phyloP scores from a whole-genome alignment of 1,140 invertebrate genomes.

The Procambarus virginalis region DNA sequence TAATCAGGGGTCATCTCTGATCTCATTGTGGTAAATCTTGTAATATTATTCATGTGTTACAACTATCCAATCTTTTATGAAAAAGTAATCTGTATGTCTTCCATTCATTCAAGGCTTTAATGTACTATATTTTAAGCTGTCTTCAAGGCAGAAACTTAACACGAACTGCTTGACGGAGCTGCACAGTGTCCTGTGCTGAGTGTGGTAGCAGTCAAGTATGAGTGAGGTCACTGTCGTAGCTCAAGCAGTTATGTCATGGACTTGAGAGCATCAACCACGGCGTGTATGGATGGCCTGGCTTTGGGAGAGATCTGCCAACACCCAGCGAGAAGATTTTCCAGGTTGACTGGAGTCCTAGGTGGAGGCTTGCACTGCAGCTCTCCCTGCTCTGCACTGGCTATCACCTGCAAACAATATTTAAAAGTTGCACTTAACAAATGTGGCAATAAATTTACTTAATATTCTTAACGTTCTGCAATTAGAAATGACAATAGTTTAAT shows the following conservation, averaged over 20 bases:
- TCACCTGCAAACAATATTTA: constrained; percentile 12
- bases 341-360: constrained; percentile 27
- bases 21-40: no score
- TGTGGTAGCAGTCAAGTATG: background rate
- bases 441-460: no score
- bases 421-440: no score
- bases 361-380: constrained; percentile 40
- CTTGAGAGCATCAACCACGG: constrained; percentile 45
- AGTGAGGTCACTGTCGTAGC: no score
- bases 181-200: background rate
- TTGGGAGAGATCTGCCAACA: constrained; percentile 54
- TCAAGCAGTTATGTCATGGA: constrained; percentile 14
- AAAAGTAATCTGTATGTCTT: background rate
- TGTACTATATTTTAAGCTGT: background rate
- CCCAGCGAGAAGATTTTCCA: constrained; percentile 28
- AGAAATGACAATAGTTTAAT: no score
- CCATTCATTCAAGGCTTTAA: background rate
- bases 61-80: background rate
- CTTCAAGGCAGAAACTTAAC: background rate
- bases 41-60: no score
- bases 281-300: constrained; percentile 33
- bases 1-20: no score
- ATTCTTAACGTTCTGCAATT: no score
- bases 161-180: background rate
- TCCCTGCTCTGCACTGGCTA: constrained; percentile 30